Evolutionary conservation across 2,113 vertebrate genomes (phyloP).

Genomic region (Pongo abelii): DNA sequence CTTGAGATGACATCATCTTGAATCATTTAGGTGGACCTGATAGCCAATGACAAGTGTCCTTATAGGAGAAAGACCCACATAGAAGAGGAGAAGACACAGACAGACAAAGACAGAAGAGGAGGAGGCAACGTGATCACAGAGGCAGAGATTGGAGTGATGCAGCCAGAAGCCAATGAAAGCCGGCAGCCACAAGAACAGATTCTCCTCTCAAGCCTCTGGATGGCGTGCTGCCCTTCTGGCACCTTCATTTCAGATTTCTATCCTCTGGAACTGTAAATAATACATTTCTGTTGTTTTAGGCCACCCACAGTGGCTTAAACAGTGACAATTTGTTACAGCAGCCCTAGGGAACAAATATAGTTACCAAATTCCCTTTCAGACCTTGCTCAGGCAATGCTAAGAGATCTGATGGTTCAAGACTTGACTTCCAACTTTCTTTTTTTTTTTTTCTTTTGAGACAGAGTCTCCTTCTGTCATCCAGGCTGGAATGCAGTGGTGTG

Average conservation of each 20-base stretch:
- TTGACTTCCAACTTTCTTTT: background rate
- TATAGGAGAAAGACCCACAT: background rate
- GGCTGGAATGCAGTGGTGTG: too few species aligned
- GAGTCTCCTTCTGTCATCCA: too few species aligned
- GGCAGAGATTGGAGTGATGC: background rate
- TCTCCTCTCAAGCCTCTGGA: background rate
- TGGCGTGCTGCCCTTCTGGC: background rate
- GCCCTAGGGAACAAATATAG: background rate
- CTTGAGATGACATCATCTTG: background rate
- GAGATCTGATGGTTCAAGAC: background rate
- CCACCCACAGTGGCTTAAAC: background rate
- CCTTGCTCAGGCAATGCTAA: background rate
- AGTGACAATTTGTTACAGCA: background rate
- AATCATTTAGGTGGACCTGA: background rate
- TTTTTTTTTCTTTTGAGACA: too few species aligned
- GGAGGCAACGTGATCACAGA: background rate
- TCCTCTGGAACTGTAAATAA: too few species aligned
- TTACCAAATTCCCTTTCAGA: rapidly evolving
- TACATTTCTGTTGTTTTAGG: background rate
- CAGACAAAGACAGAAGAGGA: background rate
- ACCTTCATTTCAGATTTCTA: background rate
- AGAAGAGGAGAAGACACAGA: background rate
- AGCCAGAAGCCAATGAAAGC: background rate
- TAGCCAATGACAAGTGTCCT: background rate
- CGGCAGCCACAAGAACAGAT: background rate